phyloP scores from a whole-genome alignment of 2,797 vertebrate genomes.

The Sparidentex hasta region DNA sequence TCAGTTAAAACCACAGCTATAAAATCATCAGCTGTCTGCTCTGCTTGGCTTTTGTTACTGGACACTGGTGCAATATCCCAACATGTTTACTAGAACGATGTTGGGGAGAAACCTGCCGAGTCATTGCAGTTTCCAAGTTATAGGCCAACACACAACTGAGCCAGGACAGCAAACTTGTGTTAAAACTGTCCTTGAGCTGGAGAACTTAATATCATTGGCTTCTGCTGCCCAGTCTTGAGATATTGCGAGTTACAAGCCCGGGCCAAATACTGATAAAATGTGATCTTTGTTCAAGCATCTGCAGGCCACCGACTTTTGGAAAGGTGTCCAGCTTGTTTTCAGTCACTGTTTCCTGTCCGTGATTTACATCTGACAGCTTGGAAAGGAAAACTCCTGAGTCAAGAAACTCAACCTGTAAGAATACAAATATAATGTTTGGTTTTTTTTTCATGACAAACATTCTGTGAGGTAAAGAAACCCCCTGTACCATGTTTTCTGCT shows the following conservation, averaged over 20 bases:
- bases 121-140: constrained; percentile 25
- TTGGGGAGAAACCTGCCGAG: constrained; percentile 11
- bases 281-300: constrained; percentile 34
- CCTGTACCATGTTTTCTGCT: not conserved
- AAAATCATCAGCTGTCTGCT: not conserved
- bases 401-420: not conserved
- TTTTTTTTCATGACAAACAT: not conserved
- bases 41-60: not conserved
- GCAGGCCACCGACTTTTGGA: constrained; percentile 5
- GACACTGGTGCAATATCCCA: not conserved
- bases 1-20: not conserved
- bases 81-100: not conserved
- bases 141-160: constrained; percentile 15
- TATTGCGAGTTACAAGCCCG: constrained; percentile 41
- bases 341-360: not conserved
- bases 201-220: constrained; percentile 45
- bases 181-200: constrained; percentile 64
- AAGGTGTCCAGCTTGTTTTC: constrained; percentile 11
- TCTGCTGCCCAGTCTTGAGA: constrained; percentile 42
- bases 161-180: constrained; percentile 28
- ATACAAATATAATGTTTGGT: too few species aligned
- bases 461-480: not conserved
- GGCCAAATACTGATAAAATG: constrained; percentile 50
- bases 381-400: not conserved
- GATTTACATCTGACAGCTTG: constrained; percentile 13